Evolutionary conservation across 2,113 vertebrate species (phyloP).

Genomic region (rabbit (Oryctolagus cuniculus)): mOryCun1.1 NC_091445.1:43511501-43512000

Average conservation of each 20-base stretch:
- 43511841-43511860: conserved; percentile 99
- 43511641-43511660: not conserved
- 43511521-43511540: not conserved
- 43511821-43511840: conserved; percentile 99
- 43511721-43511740: not conserved
- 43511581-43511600: not conserved
- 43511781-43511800: not conserved
- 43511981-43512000: accelerated
- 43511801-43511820: conserved; percentile 98
- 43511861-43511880: conserved; percentile 97
- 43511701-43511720: not conserved
- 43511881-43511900: conserved; percentile 98
- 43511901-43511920: conserved; percentile 99
- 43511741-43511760: not conserved
- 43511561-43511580: not conserved
- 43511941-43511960: conserved; percentile 96
- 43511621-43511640: not conserved
- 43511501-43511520: not conserved
- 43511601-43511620: not conserved
- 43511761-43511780: accelerated
- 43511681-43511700: accelerated
- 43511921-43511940: conserved; percentile 99
- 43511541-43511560: not conserved
- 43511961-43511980: accelerated
- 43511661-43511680: accelerated